phyloP scores from a whole-genome alignment of 2,797 vertebrate genomes.

The Acipenser oxyrinchus region DNA sequence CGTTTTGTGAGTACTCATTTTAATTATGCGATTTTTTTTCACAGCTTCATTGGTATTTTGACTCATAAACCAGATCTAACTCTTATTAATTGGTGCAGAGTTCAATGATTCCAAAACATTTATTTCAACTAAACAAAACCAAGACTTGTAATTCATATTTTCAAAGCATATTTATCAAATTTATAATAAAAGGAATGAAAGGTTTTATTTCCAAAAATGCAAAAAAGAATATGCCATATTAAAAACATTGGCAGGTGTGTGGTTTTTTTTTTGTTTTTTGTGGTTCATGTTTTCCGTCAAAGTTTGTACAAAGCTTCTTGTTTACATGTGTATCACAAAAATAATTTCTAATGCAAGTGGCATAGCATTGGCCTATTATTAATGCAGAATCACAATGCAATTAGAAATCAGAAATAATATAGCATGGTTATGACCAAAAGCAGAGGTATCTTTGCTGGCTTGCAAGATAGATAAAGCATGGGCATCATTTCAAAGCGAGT shows the following conservation, averaged over 20 bases:
- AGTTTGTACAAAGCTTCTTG: neutral
- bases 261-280: slow-evolving; percentile 1
- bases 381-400: no score
- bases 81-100: slow-evolving; percentile 9
- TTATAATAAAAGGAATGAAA: slow-evolving; percentile 48
- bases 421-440: no score
- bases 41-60: slow-evolving; percentile 10
- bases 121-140: slow-evolving; percentile 29
- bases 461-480: neutral
- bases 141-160: slow-evolving; percentile 36
- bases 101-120: slow-evolving; percentile 21
- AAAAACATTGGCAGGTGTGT: slow-evolving; percentile 44
- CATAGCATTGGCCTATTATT: no score
- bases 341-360: no score
- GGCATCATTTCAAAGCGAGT: neutral
- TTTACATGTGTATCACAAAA: no score
- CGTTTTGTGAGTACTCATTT: neutral
- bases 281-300: neutral
- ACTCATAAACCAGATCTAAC: neutral
- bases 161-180: slow-evolving; percentile 39
- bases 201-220: slow-evolving; percentile 47
- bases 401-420: no score
- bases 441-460: no score
- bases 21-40: slow-evolving; percentile 8
- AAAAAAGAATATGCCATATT: slow-evolving; percentile 50